Evolutionary conservation across 1,140 invertebrate species (phyloP).

Genomic region (Euwallacea fornicatus): DNA sequence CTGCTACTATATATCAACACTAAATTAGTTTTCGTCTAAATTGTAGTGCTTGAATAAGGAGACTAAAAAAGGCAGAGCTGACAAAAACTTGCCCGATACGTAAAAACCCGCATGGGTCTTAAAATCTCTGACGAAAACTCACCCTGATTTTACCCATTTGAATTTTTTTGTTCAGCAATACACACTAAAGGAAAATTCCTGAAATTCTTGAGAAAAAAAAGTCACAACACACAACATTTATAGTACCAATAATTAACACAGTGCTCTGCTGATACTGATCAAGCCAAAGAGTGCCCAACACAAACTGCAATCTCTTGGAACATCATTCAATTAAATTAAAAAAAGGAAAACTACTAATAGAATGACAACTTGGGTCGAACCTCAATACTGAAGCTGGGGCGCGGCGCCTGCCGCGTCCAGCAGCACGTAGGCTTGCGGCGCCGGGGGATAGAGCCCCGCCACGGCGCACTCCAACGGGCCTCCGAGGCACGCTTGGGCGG

Average conservation of each 20-base stretch:
- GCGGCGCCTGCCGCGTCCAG: constrained; percentile 47
- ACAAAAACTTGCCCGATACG: too few species aligned
- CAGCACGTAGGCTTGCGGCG: constrained; percentile 52
- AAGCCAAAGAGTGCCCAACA: neutral
- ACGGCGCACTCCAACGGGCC: constrained; percentile 33
- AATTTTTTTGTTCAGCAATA: too few species aligned
- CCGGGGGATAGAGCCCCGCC: constrained; percentile 52
- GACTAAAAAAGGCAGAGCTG: too few species aligned
- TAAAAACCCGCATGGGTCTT: too few species aligned
- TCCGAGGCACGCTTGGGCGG: constrained; percentile 46
- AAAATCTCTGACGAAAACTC: too few species aligned
- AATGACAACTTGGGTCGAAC: constrained; percentile 26
- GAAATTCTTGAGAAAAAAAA: neutral
- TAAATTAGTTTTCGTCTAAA: too few species aligned
- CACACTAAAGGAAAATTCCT: too few species aligned
- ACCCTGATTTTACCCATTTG: too few species aligned
- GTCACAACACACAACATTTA: neutral
- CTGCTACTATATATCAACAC: too few species aligned
- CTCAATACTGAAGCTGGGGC: constrained; percentile 53
- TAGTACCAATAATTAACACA: too few species aligned
- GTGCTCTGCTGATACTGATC: too few species aligned
- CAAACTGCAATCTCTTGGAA: neutral
- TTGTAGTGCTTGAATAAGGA: too few species aligned
- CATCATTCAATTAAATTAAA: constrained; percentile 9
- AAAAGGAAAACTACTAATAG: constrained; percentile 1